Evolutionary conservation across 2,797 vertebrate species (phyloP).

Genomic region (Trematomus bernacchii): DNA sequence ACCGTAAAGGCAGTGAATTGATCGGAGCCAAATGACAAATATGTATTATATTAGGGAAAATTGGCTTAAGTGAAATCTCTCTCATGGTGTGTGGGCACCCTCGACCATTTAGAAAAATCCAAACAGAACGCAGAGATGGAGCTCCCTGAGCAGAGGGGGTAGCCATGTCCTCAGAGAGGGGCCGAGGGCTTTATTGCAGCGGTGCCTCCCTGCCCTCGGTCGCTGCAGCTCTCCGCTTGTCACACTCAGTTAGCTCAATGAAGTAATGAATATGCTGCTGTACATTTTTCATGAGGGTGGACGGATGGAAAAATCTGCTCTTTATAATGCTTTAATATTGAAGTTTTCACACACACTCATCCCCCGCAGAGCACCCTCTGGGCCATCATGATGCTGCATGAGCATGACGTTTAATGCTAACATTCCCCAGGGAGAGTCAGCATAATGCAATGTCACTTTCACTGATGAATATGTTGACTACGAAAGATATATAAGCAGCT

Average conservation of each 20-base stretch:
- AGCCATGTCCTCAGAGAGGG: slow-evolving; percentile 77
- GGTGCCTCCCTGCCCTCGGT: slow-evolving; percentile 73
- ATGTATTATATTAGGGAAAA: slow-evolving; percentile 66
- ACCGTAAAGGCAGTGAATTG: slow-evolving; percentile 66
- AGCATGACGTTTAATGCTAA: slow-evolving; percentile 74
- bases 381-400: slow-evolving; percentile 70
- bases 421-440: slow-evolving; percentile 68
- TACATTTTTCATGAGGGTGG: slow-evolving; percentile 84
- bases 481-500: slow-evolving; percentile 64
- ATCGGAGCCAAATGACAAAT: slow-evolving; percentile 63
- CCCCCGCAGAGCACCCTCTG: slow-evolving; percentile 43
- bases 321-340: slow-evolving; percentile 78
- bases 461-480: slow-evolving; percentile 67
- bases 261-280: slow-evolving; percentile 83
- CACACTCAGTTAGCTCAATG: slow-evolving; percentile 83
- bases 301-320: slow-evolving; percentile 74
- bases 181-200: slow-evolving; percentile 76
- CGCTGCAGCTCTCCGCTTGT: slow-evolving; percentile 78
- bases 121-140: slow-evolving; percentile 68
- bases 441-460: slow-evolving; percentile 75
- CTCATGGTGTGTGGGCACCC: slow-evolving; percentile 63
- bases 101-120: slow-evolving; percentile 71
- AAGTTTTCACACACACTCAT: slow-evolving; percentile 73
- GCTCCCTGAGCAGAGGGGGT: slow-evolving; percentile 68
- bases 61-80: slow-evolving; percentile 53